A percentile compares a stretch with the other conserved stretches of the same genome.
Conservation (phyloP, 2,888 invertebrate species). For the Noctua janthe region DNA sequence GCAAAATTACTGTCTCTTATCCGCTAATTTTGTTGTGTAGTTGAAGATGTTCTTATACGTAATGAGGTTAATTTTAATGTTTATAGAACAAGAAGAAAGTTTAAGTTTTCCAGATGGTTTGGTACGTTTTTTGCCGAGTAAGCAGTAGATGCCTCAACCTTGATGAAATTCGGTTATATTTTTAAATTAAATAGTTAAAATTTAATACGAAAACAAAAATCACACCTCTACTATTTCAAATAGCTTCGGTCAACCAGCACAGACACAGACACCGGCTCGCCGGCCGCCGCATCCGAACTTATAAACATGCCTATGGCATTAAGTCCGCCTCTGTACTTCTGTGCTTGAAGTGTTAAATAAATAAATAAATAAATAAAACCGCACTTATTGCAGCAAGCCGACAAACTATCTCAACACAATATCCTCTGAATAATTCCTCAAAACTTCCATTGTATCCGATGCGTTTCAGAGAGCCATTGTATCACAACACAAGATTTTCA, state of each 20-base stretch:
- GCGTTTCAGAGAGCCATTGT: slow-evolving; percentile 44
- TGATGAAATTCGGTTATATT: neutral
- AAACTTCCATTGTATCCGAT: slow-evolving; percentile 15
- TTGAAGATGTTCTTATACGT: neutral
- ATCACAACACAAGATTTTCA: slow-evolving; percentile 58
- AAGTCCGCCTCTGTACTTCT: too few relatives aligned
- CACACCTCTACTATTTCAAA: slow-evolving; percentile 46
- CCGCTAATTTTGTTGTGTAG: slow-evolving; percentile 11
- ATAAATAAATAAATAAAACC: too few relatives aligned
- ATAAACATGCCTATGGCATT: too few relatives aligned
- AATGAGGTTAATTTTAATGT: neutral
- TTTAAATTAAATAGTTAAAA: neutral
- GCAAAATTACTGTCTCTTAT: slow-evolving; percentile 33
- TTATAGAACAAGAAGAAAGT: neutral
- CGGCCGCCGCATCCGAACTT: slow-evolving; percentile 41
- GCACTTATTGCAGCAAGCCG: slow-evolving; percentile 34
- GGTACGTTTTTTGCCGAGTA: slow-evolving; percentile 13
- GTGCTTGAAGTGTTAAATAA: too few relatives aligned
- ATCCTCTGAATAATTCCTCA: slow-evolving; percentile 22
- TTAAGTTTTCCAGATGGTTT: neutral
- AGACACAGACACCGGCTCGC: slow-evolving; percentile 45
- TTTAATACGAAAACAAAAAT: slow-evolving; percentile 23
- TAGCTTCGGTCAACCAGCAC: slow-evolving; percentile 37
- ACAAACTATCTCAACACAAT: slow-evolving; percentile 33
- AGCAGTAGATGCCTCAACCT: neutral